A percentile compares a stretch with the other conserved stretches of the same genome.
Conservation (phyloP, 2,888 invertebrate genomes). For the Steinernema hermaphroditum region DNA sequence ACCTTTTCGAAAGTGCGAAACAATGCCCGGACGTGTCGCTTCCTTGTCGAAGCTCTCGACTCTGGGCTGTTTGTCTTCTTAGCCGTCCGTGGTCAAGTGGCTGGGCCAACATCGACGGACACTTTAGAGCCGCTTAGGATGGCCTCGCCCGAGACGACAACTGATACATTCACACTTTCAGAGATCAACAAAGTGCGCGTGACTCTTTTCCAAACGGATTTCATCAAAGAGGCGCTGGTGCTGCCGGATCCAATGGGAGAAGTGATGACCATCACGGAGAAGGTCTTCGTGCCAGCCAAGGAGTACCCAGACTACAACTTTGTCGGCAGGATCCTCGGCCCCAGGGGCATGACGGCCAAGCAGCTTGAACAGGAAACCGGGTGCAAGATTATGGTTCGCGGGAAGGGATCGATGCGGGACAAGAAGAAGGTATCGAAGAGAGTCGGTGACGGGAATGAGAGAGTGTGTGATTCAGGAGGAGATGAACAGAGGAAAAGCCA, state of each 20-base stretch:
- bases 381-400: conserved; percentile 98
- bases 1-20: neutral
- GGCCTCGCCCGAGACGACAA: neutral
- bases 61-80: neutral
- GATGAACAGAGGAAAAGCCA: conserved; percentile 96
- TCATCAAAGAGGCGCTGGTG: conserved; percentile 78
- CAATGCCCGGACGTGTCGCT: neutral
- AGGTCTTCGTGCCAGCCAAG: conserved; percentile 99
- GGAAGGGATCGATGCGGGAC: conserved; percentile 62
- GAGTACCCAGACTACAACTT: conserved; percentile 97
- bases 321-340: conserved; percentile 98
- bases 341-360: conserved; percentile 99
- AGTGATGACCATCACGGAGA: conserved; percentile 90
- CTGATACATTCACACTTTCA: conserved; percentile 70
- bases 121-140: neutral
- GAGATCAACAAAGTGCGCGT: conserved; percentile 97
- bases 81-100: neutral
- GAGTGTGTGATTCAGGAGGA: conserved; percentile 79
- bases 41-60: conserved; percentile 2
- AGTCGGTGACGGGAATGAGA: neutral
- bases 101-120: neutral
- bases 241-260: conserved; percentile 64
- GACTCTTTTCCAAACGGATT: conserved; percentile 97
- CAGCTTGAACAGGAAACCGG: conserved; percentile 99
- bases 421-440: conserved; percentile 55